A percentile compares a stretch with the other conserved stretches of the same genome.
These are phyloP conservation scores for Enteromius mattozi DNA, from an alignment of 2,797 vertebrate genomes.

Conservation along the genomic window DNA sequence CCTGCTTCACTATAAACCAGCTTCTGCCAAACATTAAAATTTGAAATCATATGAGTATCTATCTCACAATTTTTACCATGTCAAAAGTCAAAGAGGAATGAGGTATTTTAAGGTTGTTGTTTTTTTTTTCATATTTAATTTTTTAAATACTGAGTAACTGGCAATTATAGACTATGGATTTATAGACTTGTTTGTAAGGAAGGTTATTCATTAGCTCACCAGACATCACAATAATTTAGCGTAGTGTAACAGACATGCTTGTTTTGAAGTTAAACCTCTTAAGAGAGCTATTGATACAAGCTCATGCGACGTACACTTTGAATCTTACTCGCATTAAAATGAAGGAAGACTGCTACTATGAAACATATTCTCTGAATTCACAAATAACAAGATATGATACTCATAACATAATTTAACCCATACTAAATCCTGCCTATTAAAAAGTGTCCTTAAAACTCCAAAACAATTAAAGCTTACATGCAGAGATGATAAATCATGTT, in stretches of 20 bases:
- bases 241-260: neutral
- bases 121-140: no score
- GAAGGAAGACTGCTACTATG: neutral
- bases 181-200: neutral
- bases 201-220: slow-evolving; percentile 10
- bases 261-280: slow-evolving; percentile 6
- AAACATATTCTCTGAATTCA: neutral
- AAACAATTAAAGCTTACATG: neutral
- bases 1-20: neutral
- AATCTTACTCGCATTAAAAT: neutral
- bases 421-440: no score
- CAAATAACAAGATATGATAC: neutral
- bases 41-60: neutral
- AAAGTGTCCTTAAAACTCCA: neutral
- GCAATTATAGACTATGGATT: neutral
- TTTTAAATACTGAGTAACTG: neutral
- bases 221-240: slow-evolving; percentile 8
- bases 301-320: neutral
- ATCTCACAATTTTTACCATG: neutral
- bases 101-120: neutral
- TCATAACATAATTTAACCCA: neutral
- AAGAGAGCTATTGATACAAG: neutral
- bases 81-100: neutral
- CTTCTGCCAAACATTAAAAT: neutral
- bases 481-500: neutral